Evolutionary conservation across 2,797 vertebrate genomes (phyloP), one percentile per base, ranked within the genome.

Genomic region (Enteromius argenteus): DNA sequence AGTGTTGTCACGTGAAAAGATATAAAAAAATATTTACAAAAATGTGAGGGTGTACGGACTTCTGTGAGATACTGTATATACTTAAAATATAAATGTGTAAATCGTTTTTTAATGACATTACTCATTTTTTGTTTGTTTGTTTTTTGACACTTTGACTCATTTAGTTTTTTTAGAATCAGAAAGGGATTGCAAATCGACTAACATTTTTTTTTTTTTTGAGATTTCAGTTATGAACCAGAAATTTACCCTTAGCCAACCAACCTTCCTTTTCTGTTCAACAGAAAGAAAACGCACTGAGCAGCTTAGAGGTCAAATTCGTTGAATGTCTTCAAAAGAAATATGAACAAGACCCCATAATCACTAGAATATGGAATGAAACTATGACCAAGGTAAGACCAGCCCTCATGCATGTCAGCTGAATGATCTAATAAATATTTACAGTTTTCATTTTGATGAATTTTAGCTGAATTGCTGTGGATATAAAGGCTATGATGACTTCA

Each of bases 381-480:
- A 96, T 96, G 96, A 2, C 32, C 0, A 11, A 90, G 93, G 96
- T 96, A 91, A 6, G 9, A 23, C 19, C 46, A 19, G 27, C 53
- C 21, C 15, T 3, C 9, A 39, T 78, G 23, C 14, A 44, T 11
- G 15, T 35, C 11, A 77, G 2, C 9, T n/a, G 46, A 60, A 5
- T 32, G 1, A 77, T 39, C 1, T n/a, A 2, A 46, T 27, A 27
- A 30, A 71, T 71, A 46, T 46, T 15, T 39, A n/a, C 21, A 17
- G 8, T 27, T 15, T 46, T 30, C 1, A 9, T 46, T 27, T 71
- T 27, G 4, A 23, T 7, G 4, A 11, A 39, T 78, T 85, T 58
- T 72, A 96, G 95, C 88, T 95, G 0, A 39, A 91, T 7, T 96
- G 95, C 92, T 96, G 94, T 4, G 94, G 93, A 72, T 93, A 84